A percentile compares a stretch with the other conserved stretches of the same genome.
Evolutionary conservation across 2,113 vertebrate species (phyloP).

Genomic region (Hoplias malabaricus): DNA sequence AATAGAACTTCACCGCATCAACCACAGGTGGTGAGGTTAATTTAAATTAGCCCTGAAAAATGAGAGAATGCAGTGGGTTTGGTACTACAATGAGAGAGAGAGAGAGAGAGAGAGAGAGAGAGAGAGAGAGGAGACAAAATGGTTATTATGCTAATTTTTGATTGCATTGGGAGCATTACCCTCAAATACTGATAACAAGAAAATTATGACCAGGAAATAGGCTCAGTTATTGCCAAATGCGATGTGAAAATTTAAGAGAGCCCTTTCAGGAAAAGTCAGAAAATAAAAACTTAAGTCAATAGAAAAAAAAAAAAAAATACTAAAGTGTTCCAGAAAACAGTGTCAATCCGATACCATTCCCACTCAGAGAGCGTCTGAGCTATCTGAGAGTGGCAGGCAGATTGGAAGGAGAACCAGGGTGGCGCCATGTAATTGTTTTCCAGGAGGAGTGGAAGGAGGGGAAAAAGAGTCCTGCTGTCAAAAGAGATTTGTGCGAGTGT

Average conservation of each 20-base stretch:
- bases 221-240: neutral
- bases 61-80: neutral
- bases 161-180: conserved; percentile 27
- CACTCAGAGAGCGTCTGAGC: neutral
- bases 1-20: neutral
- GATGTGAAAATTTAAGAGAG: neutral
- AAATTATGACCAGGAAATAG: neutral
- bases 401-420: neutral
- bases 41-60: neutral
- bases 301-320: neutral
- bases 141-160: conserved; percentile 40
- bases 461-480: neutral
- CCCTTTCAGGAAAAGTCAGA: neutral
- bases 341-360: neutral
- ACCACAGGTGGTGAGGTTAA: neutral
- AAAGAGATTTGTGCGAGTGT: neutral
- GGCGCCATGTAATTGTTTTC: conserved; percentile 5
- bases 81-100: neutral
- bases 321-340: conserved; percentile 4
- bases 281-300: neutral
- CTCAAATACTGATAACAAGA: neutral
- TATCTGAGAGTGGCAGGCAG: neutral
- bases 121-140: neutral
- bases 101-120: neutral
- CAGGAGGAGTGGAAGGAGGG: neutral